Evolutionary conservation across 2,888 invertebrate species (phyloP).

Genomic region (Archips crataeganus): DNA sequence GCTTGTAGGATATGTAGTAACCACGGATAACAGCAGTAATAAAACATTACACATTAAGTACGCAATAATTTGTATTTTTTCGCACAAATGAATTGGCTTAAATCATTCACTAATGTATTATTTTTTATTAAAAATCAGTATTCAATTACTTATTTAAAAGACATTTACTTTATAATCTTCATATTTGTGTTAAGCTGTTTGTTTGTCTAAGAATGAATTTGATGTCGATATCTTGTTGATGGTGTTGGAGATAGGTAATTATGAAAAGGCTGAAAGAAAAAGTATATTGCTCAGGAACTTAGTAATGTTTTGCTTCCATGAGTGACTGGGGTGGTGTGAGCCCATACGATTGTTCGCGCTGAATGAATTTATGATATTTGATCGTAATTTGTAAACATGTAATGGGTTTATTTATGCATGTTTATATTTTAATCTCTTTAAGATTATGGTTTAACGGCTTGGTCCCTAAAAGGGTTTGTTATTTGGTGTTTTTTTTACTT

Average conservation of each 20-base stretch:
- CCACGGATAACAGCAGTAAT: not conserved
- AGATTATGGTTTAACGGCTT: constrained; percentile 8
- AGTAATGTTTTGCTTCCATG: constrained; percentile 36
- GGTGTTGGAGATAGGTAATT: constrained; percentile 44
- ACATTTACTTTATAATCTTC: not conserved
- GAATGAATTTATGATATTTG: too few species aligned
- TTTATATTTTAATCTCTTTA: constrained; percentile 4
- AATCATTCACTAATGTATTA: constrained; percentile 33
- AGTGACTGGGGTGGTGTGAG: constrained; percentile 46
- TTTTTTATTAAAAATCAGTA: constrained; percentile 31
- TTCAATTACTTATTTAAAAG: constrained; percentile 16
- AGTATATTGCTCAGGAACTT: constrained; percentile 60
- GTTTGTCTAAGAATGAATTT: constrained; percentile 1
- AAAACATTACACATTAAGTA: too few species aligned
- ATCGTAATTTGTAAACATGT: not conserved
- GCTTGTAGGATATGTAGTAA: not conserved
- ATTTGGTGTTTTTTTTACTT: constrained; percentile 8
- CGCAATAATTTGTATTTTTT: constrained; percentile 20
- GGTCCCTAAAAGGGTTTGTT: constrained; percentile 3
- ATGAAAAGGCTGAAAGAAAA: constrained; percentile 59
- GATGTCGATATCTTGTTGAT: constrained; percentile 1
- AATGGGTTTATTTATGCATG: constrained; percentile 4
- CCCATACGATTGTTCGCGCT: constrained; percentile 20
- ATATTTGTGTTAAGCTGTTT: constrained; percentile 13
- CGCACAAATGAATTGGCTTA: constrained; percentile 46